phyloP scores from a whole-genome alignment of 2,888 invertebrate genomes.

The Cinara cedri region DNA sequence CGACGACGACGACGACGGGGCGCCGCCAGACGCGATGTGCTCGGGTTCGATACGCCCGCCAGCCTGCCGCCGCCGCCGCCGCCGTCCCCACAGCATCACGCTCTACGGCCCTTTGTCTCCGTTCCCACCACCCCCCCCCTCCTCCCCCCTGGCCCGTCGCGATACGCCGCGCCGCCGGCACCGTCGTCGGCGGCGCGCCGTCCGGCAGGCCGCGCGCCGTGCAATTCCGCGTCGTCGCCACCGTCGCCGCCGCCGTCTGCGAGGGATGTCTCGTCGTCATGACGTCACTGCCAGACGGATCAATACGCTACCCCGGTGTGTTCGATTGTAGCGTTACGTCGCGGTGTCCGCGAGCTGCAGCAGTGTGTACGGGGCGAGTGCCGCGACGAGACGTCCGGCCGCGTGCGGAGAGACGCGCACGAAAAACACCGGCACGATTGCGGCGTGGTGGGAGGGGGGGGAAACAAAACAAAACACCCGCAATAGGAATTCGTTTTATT shows the following conservation, averaged over 20 bases:
- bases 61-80: slow-evolving; percentile 6
- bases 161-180: background rate
- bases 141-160: background rate
- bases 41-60: slow-evolving; percentile 23
- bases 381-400: too few relatives aligned
- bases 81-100: slow-evolving; percentile 5
- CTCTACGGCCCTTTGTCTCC: slow-evolving; percentile 15
- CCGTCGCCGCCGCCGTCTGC: slow-evolving; percentile 28
- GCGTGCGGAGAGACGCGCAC: too few relatives aligned
- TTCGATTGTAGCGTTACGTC: background rate
- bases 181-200: background rate
- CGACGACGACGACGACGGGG: slow-evolving; percentile 13
- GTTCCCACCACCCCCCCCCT: background rate
- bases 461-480: too few relatives aligned
- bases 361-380: background rate
- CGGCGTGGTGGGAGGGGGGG: too few relatives aligned
- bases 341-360: background rate
- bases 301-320: slow-evolving; percentile 40
- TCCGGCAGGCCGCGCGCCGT: background rate
- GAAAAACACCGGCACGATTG: too few relatives aligned
- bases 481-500: too few relatives aligned
- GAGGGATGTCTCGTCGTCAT: slow-evolving; percentile 52
- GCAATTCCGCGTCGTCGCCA: slow-evolving; percentile 10
- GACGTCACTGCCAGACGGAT: slow-evolving; percentile 56
- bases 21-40: slow-evolving; percentile 46